phyloP scores from a whole-genome alignment of 2,797 vertebrate species.

The Darevskia nairensis region DNA sequence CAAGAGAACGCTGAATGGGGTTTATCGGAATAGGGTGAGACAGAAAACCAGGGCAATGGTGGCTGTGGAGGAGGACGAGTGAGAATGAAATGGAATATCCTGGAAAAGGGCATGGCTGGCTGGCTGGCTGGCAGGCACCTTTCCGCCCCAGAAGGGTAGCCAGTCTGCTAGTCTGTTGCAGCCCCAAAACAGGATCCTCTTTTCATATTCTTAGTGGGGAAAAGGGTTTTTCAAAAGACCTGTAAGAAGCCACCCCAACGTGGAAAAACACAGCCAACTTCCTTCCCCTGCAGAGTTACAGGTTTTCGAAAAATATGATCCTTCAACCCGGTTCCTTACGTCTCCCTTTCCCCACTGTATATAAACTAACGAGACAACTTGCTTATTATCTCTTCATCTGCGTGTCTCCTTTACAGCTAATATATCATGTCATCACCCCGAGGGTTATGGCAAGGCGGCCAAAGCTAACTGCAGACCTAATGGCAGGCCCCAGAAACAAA shows the following conservation, averaged over 20 bases:
- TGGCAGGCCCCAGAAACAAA: conserved; percentile 1
- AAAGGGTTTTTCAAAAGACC: background rate
- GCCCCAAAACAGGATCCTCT: background rate
- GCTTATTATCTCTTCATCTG: conserved; percentile 51
- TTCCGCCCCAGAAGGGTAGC: too few relatives aligned
- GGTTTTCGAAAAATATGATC: background rate
- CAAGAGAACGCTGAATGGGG: too few relatives aligned
- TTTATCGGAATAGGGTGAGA: too few relatives aligned
- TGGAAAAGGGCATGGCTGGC: background rate
- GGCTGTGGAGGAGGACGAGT: too few relatives aligned
- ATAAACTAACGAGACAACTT: conserved; percentile 54
- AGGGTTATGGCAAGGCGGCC: conserved; percentile 23
- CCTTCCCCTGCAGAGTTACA: background rate
- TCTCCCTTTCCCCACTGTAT: conserved; percentile 11
- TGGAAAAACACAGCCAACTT: background rate
- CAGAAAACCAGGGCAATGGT: too few relatives aligned
- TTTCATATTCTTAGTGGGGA: background rate
- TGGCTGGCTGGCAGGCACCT: background rate
- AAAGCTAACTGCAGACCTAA: conserved; percentile 6
- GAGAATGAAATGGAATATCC: background rate
- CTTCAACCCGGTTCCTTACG: background rate
- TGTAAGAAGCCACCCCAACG: background rate
- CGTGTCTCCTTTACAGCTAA: conserved; percentile 33
- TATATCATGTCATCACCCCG: conserved; percentile 40
- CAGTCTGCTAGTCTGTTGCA: background rate